Evolutionary conservation across 1,140 invertebrate genomes (phyloP), one percentile per base, ranked within the genome.

Genomic region (Anthonomus grandis): DNA sequence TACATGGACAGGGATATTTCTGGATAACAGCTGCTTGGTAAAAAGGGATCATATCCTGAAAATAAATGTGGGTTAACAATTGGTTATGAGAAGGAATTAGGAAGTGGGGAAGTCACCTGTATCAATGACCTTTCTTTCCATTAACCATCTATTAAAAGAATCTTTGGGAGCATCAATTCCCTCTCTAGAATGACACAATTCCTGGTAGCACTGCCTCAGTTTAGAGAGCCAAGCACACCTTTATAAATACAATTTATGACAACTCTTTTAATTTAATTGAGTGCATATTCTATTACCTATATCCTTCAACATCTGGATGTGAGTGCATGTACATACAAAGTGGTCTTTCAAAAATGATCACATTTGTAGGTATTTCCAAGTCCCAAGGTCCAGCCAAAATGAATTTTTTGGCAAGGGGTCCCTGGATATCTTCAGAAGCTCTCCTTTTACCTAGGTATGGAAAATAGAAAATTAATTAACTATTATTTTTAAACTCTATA

Each of bases 1-100:
- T 95, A 96, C 93, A 98, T 95, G 3, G 91, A 91, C 70, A 87
- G 83, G 1, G 94, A 96, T 59, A 97, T 87, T 75, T 97, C 94
- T 6, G 91, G 89, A 62, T 87, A 85, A 77, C 95, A 97, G 70
- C 87, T 86, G 68, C 89, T 93, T 0, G 95, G 94, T 13, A 98
- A 73, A 21, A 98, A 71, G 0, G 93, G 90, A 78, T 97, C 95
- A 49, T 82, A 86, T 1, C 89, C 89, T 70, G 49, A n/a, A 63
- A 48, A 36, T n/a, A 23, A 1, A 13, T 36, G n/a, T 57, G 24
- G 39, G 41, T 37, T 1, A 6, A 23, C 23, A 37, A 25, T 24
- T 23, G 31, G 21, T 17, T 38, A 24, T 21, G 18, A 31, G 17
- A 59, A 17, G 1, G 10, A 19, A 37, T 36, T 41, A 25, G 23